These are phyloP conservation scores for Pinna nobilis DNA, from an alignment of 1,140 invertebrate genomes.

Conservation along the genomic window DNA sequence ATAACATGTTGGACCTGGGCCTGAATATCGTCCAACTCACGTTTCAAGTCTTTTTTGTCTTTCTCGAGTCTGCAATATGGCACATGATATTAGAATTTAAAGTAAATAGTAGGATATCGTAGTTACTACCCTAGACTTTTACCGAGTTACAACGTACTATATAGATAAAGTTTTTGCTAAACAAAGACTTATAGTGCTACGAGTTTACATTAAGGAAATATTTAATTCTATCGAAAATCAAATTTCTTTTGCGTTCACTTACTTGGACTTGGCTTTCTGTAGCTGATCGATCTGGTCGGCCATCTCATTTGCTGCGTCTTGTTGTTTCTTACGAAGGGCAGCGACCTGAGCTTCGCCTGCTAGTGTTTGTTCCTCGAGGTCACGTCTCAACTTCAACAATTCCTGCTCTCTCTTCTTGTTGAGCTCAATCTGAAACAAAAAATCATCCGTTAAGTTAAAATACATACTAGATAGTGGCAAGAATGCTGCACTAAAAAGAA, in stretches of 20 bases:
- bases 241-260: constrained; percentile 79
- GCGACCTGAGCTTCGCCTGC: constrained; percentile 96
- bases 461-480: background rate
- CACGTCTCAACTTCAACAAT: constrained; percentile 96
- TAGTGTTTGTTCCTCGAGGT: constrained; percentile 97
- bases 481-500: background rate
- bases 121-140: too few relatives aligned
- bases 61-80: constrained; percentile 84
- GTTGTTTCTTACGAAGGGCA: constrained; percentile 98
- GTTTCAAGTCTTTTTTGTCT: constrained; percentile 92
- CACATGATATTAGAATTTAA: background rate
- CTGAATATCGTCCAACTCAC: constrained; percentile 94
- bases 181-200: too few relatives aligned
- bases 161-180: too few relatives aligned
- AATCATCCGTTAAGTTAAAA: background rate
- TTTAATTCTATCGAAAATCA: too few relatives aligned
- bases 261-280: constrained; percentile 99
- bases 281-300: constrained; percentile 99
- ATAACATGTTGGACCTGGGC: constrained; percentile 86
- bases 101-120: too few relatives aligned
- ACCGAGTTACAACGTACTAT: too few relatives aligned
- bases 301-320: constrained; percentile 93
- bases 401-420: constrained; percentile 99
- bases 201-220: too few relatives aligned
- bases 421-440: constrained; percentile 84